Evolutionary conservation across 2,113 vertebrate species (phyloP).

Genomic region (Porphyrio hochstetteri): DNA sequence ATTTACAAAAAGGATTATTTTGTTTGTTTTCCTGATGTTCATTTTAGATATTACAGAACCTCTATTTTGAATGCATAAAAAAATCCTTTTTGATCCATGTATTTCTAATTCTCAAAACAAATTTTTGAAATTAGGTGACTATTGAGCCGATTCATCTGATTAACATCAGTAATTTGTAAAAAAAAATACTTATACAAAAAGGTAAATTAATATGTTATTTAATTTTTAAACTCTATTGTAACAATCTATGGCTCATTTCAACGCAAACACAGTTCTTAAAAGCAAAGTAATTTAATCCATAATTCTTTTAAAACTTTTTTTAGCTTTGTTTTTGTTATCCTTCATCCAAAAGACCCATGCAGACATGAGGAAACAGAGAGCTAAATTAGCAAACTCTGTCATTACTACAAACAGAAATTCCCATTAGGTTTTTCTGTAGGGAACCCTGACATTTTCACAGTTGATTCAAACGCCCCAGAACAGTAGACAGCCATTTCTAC

Average conservation of each 20-base stretch:
- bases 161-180: neutral
- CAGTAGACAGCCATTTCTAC: neutral
- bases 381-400: neutral
- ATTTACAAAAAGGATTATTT: slow-evolving; percentile 38
- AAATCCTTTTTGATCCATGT: neutral
- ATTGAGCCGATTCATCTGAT: neutral
- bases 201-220: neutral
- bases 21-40: slow-evolving; percentile 40
- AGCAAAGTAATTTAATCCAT: neutral
- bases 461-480: neutral
- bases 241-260: neutral
- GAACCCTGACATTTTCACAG: neutral
- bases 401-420: neutral
- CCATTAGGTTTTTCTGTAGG: neutral
- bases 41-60: neutral
- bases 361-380: neutral
- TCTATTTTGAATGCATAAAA: neutral
- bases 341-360: neutral
- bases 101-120: neutral
- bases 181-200: neutral
- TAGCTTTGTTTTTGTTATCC: neutral
- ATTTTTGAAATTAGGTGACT: neutral
- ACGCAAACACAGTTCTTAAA: neutral
- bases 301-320: neutral
- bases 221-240: neutral